Conservation (phyloP, 2,113 vertebrate species). For the Rhinolophus ferrumequinum region DNA sequence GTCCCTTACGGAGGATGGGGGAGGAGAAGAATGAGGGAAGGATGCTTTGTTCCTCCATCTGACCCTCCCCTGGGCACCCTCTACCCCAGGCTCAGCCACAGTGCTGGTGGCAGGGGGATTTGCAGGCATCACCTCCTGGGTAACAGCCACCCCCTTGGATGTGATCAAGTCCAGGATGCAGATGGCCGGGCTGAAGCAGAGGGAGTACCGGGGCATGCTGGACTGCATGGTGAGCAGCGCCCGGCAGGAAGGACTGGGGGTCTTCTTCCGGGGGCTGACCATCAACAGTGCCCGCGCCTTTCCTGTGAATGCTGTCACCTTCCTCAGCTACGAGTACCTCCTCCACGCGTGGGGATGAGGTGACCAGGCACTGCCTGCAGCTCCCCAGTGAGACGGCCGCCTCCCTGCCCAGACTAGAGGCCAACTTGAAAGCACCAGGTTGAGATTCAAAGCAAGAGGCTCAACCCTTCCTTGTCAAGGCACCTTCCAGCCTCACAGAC, state of each 20-base stretch:
- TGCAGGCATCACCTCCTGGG: constrained; percentile 88
- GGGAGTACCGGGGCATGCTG: constrained; percentile 84
- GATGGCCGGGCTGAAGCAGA: constrained; percentile 86
- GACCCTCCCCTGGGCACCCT: neutral
- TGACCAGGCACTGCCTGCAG: fast-evolving
- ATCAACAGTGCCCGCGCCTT: constrained; percentile 90
- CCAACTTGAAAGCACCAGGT: neutral
- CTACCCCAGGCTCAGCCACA: constrained; percentile 78
- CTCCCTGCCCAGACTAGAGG: fast-evolving
- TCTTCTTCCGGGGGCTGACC: constrained; percentile 88
- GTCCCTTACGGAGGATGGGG: neutral
- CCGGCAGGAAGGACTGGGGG: constrained; percentile 85
- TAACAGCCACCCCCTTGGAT: constrained; percentile 89
- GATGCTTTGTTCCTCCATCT: fast-evolving
- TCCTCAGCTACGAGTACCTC: constrained; percentile 89
- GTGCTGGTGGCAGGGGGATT: constrained; percentile 88
- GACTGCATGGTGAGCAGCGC: constrained; percentile 88
- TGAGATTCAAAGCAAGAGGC: neutral
- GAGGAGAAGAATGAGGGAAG: neutral
- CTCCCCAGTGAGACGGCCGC: fast-evolving
- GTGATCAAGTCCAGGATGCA: constrained; percentile 91
- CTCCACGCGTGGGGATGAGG: constrained; percentile 79
- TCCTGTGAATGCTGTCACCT: constrained; percentile 90
- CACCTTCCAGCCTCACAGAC: neutral
- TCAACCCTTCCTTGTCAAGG: neutral